Conservation (phyloP, 2,888 invertebrate genomes). For the Tuta absoluta region DNA sequence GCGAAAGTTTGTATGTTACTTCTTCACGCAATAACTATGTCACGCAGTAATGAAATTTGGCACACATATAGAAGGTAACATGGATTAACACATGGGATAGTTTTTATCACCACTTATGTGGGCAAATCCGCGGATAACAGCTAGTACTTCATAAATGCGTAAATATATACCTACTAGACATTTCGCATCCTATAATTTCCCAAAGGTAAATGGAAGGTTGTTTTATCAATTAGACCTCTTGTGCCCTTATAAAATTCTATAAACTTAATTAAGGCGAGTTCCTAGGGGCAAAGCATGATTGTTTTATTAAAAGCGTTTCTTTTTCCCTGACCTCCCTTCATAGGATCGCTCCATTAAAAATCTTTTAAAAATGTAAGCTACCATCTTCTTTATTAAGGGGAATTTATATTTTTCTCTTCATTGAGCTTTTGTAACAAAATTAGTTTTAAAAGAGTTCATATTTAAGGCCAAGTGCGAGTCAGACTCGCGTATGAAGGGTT, state of each 20-base stretch:
- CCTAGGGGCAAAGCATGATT: constrained; percentile 43
- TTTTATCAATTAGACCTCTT: constrained; percentile 26
- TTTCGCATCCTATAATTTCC: constrained; percentile 10
- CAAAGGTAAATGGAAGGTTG: constrained; percentile 16
- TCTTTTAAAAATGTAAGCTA: constrained; percentile 16
- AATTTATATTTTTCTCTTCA: constrained; percentile 1
- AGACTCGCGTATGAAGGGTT: too few relatives aligned
- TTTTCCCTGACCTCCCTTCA: constrained; percentile 29
- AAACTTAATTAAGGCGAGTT: constrained; percentile 51
- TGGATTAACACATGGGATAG: too few relatives aligned
- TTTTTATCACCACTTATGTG: too few relatives aligned
- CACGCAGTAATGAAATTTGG: too few relatives aligned
- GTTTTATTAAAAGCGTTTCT: constrained; percentile 56
- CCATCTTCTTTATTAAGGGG: constrained; percentile 11
- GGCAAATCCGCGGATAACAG: too few relatives aligned
- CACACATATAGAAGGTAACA: too few relatives aligned
- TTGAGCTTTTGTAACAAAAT: neutral
- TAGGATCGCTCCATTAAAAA: constrained; percentile 22
- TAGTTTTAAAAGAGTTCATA: constrained; percentile 5
- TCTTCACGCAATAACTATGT: too few relatives aligned
- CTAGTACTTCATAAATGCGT: neutral
- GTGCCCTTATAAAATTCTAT: constrained; percentile 29
- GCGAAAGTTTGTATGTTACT: too few relatives aligned
- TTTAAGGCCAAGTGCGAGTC: too few relatives aligned
- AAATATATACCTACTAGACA: neutral